Base-by-base conservation (phyloP, 2,797 vertebrate genomes). In the Tenualosa ilisha region DNA sequence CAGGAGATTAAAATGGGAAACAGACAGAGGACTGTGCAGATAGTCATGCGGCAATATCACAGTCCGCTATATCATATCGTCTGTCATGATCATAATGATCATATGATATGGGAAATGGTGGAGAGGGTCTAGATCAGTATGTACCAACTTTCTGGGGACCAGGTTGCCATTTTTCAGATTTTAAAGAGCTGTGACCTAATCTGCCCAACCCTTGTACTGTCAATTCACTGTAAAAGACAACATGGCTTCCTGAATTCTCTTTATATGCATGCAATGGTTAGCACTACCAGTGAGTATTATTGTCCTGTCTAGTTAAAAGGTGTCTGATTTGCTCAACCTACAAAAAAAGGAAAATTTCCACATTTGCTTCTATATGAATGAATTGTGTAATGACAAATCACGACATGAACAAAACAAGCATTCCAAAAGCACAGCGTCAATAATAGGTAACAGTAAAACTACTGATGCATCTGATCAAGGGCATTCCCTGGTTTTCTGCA, bases 101-200 rank as follows among this genome's bases (percentile, higher is more conserved):
- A 95, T 94, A 93, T 94, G 93, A 95, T 95, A 94, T 91, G 94
- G 87, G 88, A 92, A 93, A 92, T 91, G 88, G 92, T 91, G 87
- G 84, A 90, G 92, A 91, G 75, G 83, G 88, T 88, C 93, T 89
- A 88, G 91, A 85, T 89, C 85, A 89, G 86, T 92, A 94, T 93
- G 90, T 87, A 85, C 91, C 93, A 93, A 86, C 91, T 88, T 91
- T 89, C 90, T 90, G 89, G 92, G 84, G 84, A 89, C 90, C 89
- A 92, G 88, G 89, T 83, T 85, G 84, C 88, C 91, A 89, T 89
- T 91, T 93, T 91, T 93, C 40, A 91, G 90, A 89, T 90, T 91
- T 89, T 91, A 88, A 90, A 84, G 65, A 91, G 89, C 88, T 84
- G 86, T 88, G 83, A 85, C 61, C 26, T 17, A 31, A 68, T 31